Conservation (phyloP, 2,888 invertebrate genomes). For the Volucella bombylans region DNA sequence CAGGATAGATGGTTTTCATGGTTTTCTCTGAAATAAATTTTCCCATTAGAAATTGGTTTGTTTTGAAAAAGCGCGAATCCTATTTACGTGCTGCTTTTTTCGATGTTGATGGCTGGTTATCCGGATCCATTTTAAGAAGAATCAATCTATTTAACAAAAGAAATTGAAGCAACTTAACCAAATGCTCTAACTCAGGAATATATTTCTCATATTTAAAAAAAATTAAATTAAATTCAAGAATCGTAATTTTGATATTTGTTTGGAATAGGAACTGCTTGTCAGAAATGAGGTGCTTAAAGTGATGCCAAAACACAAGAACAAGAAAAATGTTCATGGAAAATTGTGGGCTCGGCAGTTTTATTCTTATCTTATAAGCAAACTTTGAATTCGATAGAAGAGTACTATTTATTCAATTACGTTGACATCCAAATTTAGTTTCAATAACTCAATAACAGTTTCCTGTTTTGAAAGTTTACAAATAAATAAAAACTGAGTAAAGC, state of each 20-base stretch:
- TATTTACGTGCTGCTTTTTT: constrained; percentile 1
- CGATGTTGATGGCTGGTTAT: constrained; percentile 34
- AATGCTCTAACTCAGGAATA: neutral
- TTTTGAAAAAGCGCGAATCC: neutral
- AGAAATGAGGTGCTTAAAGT: neutral
- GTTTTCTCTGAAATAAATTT: neutral
- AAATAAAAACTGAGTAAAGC: too few relatives aligned
- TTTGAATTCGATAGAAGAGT: too few relatives aligned
- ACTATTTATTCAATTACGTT: too few relatives aligned
- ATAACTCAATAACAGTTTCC: too few relatives aligned
- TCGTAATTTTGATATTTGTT: constrained; percentile 1
- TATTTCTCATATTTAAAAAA: neutral
- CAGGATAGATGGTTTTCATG: constrained; percentile 23
- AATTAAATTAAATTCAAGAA: constrained; percentile 1
- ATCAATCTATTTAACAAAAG: neutral
- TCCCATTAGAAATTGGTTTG: neutral
- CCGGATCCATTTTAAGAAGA: constrained; percentile 11
- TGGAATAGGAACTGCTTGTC: neutral
- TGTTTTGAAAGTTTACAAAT: too few relatives aligned
- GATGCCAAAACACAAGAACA: neutral
- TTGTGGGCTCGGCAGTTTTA: too few relatives aligned
- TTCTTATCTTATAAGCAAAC: too few relatives aligned
- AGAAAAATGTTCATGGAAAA: too few relatives aligned
- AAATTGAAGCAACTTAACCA: neutral
- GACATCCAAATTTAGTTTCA: too few relatives aligned